Evolutionary conservation across 2,888 invertebrate genomes (phyloP), one percentile per base, ranked within the genome.

Genomic region (Zonitis immaculata): DNA sequence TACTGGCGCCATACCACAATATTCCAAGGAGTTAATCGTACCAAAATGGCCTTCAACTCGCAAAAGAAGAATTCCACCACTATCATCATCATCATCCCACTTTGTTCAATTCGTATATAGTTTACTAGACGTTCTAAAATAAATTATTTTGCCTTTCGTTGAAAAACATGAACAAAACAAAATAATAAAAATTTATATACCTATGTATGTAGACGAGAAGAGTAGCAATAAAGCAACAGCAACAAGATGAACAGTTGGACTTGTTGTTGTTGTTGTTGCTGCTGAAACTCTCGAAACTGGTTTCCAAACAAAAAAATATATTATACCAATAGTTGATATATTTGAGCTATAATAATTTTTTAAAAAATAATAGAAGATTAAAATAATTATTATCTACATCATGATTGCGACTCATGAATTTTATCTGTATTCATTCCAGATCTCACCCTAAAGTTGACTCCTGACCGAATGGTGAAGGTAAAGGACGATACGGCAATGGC

Each of bases 381-480:
- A n/a, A n/a, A n/a, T n/a, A n/a, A n/a, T n/a, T n/a, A n/a, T n/a
- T n/a, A n/a, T n/a, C n/a, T n/a, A n/a, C n/a, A n/a, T n/a, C n/a
- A n/a, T n/a, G n/a, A n/a, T n/a, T n/a, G n/a, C n/a, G n/a, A n/a
- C n/a, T n/a, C n/a, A n/a, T n/a, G n/a, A n/a, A n/a, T n/a, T n/a
- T n/a, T n/a, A n/a, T n/a, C n/a, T n/a, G n/a, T n/a, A n/a, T n/a
- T n/a, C n/a, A n/a, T n/a, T n/a, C n/a, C n/a, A n/a, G n/a, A n/a
- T n/a, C n/a, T n/a, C n/a, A n/a, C n/a, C n/a, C n/a, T n/a, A n/a
- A n/a, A n/a, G n/a, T n/a, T n/a, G n/a, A n/a, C n/a, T n/a, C n/a
- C n/a, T n/a, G n/a, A n/a, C n/a, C 71, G 67, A 66, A 77, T 77
- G 77, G 76, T 77, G 70, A 76, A 77, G 67, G 76, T 76, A 61